Evolutionary conservation across 2,888 invertebrate species (phyloP).

Genomic region (Yponomeuta plumbellus): DNA sequence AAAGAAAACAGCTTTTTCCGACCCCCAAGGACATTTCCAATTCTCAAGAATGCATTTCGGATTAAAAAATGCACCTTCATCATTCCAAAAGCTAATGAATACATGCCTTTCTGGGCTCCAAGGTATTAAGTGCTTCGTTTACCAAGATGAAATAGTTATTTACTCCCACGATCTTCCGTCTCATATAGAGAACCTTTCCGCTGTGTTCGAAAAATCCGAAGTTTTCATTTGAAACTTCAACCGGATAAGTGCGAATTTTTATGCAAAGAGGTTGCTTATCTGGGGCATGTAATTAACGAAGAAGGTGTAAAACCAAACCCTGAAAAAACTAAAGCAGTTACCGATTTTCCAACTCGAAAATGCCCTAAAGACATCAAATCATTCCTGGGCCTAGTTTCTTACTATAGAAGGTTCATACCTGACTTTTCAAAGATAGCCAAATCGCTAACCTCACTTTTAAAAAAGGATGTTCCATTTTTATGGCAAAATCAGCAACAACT

Average conservation of each 20-base stretch:
- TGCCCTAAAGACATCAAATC: conserved; percentile 27
- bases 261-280: no score
- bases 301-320: no score
- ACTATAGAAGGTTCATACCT: conserved; percentile 20
- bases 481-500: not conserved
- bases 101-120: no score
- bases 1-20: conserved; percentile 22
- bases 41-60: conserved; percentile 22
- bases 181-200: conserved; percentile 19
- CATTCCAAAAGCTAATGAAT: conserved; percentile 26
- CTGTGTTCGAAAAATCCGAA: conserved; percentile 23
- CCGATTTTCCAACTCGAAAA: conserved; percentile 22
- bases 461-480: not conserved
- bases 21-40: conserved; percentile 20
- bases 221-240: conserved; percentile 25
- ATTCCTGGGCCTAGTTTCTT: conserved; percentile 27
- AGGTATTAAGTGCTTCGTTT: no score
- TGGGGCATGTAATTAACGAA: no score
- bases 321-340: conserved; percentile 21
- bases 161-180: not conserved
- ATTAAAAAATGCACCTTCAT: conserved; percentile 21
- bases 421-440: not conserved
- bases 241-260: conserved; percentile 28
- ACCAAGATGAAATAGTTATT: no score
- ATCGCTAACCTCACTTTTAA: not conserved